These are phyloP conservation scores for Spinus olivaceus DNA, from an alignment of 2,797 vertebrate species.

Conservation along the genomic window DNA sequence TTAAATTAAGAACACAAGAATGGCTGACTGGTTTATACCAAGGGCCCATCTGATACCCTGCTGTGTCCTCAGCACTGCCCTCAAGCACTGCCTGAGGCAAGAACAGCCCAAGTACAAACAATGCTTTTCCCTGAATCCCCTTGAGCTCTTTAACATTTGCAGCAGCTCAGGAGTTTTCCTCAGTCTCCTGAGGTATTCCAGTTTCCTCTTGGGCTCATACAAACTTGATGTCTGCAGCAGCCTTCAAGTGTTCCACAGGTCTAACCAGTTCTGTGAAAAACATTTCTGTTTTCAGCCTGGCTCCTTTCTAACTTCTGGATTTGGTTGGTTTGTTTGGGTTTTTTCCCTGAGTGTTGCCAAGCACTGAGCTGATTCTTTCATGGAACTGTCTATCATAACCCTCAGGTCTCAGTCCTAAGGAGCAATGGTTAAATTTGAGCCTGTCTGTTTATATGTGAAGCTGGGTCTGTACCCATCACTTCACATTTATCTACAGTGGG, in stretches of 20 bases:
- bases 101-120: not conserved
- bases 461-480: not conserved
- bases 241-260: not conserved
- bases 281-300: not conserved
- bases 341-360: not conserved
- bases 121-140: not conserved
- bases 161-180: not conserved
- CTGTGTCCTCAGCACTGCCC: not conserved
- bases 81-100: not conserved
- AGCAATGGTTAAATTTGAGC: not conserved
- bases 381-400: not conserved
- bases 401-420: not conserved
- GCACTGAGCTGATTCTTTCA: not conserved
- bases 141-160: not conserved
- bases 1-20: not conserved
- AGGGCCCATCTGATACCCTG: not conserved
- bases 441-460: not conserved
- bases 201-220: not conserved
- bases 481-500: not conserved
- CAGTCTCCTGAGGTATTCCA: not conserved
- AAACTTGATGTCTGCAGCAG: not conserved
- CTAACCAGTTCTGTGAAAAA: slow-evolving; percentile 1
- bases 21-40: not conserved
- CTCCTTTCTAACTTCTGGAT: not conserved
- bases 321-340: not conserved